phyloP scores from a whole-genome alignment of 2,888 invertebrate genomes.

The Coelopa pilipes region DNA sequence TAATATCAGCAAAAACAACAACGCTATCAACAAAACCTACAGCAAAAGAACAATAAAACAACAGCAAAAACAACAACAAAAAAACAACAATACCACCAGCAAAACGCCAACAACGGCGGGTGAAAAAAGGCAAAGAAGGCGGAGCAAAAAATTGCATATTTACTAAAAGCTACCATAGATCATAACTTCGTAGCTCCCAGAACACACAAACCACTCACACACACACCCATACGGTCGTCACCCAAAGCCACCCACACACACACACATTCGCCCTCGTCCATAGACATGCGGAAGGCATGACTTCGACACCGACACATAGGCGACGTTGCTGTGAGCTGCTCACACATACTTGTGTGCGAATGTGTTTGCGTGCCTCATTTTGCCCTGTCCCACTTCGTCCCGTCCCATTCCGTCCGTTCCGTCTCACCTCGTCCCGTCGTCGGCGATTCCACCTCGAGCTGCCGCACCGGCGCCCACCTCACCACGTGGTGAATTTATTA shows the following conservation, averaged over 20 bases:
- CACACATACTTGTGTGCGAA: constrained; percentile 15
- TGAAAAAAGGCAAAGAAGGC: background rate
- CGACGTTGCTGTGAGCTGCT: background rate
- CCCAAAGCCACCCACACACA: constrained; percentile 43
- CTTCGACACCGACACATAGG: background rate
- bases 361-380: constrained; percentile 28
- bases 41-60: no score
- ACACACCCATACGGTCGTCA: background rate
- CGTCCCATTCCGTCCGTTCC: no score
- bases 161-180: constrained; percentile 36
- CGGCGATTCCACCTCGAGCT: background rate
- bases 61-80: no score
- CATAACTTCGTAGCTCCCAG: constrained; percentile 14
- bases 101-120: background rate
- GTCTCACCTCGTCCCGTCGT: constrained; percentile 18
- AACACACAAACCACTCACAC: no score
- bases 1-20: no score
- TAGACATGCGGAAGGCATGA: background rate
- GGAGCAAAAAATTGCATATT: constrained; percentile 27
- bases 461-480: no score
- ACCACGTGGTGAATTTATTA: constrained; percentile 58
- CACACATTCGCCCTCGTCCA: constrained; percentile 24
- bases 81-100: no score
- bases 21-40: no score
- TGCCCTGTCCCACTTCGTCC: no score